These are phyloP conservation scores for Mastomys coucha DNA, from an alignment of 2,113 vertebrate species.

Conservation along the genomic window DNA sequence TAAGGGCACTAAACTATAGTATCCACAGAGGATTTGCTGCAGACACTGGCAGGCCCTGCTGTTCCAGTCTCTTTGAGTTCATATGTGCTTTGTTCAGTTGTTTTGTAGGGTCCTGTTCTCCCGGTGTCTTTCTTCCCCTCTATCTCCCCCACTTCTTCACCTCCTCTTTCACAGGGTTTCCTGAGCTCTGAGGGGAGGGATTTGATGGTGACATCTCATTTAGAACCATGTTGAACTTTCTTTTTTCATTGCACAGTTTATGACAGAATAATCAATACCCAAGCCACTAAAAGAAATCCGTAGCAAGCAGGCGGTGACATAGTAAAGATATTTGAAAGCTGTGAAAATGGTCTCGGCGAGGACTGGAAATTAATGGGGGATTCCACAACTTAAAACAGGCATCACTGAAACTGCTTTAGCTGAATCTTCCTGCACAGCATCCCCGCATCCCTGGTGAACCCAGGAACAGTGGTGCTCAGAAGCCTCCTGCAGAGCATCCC, in stretches of 20 bases:
- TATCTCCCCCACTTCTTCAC: neutral
- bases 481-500: neutral
- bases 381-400: conserved; percentile 21
- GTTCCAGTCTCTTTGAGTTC: neutral
- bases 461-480: neutral
- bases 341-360: conserved; percentile 5
- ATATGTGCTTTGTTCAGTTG: neutral
- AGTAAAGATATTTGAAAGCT: conserved; percentile 51
- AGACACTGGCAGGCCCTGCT: neutral
- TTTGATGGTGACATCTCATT: neutral
- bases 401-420: neutral
- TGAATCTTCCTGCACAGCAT: neutral
- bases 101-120: neutral
- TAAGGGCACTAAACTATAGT: neutral
- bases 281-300: neutral
- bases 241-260: neutral
- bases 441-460: neutral
- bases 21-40: neutral
- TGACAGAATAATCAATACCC: conserved; percentile 26
- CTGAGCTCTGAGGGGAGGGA: neutral
- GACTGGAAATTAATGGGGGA: neutral
- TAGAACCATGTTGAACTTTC: neutral
- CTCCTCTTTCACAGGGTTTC: neutral
- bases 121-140: neutral
- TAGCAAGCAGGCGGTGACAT: neutral